These are phyloP conservation scores for Spea bombifrons DNA, from an alignment of 2,113 vertebrate genomes.

Conservation along the genomic window DNA sequence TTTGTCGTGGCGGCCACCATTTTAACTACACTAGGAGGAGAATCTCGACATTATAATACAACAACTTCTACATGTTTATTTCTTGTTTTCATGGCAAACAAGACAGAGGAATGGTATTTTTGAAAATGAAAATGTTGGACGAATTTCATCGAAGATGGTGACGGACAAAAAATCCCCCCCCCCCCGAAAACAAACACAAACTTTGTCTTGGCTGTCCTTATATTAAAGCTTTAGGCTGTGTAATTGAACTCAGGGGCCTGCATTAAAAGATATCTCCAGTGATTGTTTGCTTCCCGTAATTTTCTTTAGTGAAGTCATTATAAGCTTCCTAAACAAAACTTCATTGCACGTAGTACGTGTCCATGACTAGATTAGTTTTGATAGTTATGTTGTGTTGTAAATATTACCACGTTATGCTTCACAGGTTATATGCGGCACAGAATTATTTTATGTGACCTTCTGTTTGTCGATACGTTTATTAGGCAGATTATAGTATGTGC, in stretches of 20 bases:
- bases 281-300: not conserved
- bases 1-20: too few relatives aligned
- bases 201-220: not conserved
- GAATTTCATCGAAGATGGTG: too few relatives aligned
- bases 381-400: not conserved
- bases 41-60: too few relatives aligned
- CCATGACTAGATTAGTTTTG: not conserved
- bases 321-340: not conserved
- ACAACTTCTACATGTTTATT: too few relatives aligned
- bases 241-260: conserved; percentile 6
- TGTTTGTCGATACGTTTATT: not conserved
- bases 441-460: not conserved
- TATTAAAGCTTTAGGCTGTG: not conserved
- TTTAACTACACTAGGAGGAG: too few relatives aligned
- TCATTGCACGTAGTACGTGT: not conserved
- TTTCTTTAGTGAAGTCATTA: conserved; percentile 4
- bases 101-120: too few relatives aligned
- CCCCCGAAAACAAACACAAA: too few relatives aligned
- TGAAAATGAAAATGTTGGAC: too few relatives aligned
- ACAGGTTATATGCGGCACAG: not conserved
- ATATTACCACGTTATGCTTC: not conserved
- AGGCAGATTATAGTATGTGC: not conserved
- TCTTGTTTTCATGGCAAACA: too few relatives aligned
- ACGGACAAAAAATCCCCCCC: too few relatives aligned
- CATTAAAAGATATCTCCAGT: not conserved